These are phyloP conservation scores for Brachirus orientalis DNA, from an alignment of 2,113 vertebrate genomes.

Conservation along the genomic window DNA sequence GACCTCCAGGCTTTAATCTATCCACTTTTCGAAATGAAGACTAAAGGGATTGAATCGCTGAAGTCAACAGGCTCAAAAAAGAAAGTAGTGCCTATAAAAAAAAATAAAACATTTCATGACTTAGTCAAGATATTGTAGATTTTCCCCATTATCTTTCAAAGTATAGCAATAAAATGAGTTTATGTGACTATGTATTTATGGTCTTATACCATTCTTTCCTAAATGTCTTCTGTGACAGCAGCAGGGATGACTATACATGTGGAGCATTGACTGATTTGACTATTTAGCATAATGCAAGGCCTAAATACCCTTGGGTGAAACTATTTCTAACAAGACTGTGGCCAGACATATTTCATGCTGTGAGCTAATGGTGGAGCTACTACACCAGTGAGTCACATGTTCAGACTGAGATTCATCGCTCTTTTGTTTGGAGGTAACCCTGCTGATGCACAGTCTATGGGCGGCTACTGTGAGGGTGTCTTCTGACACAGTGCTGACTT, in stretches of 20 bases:
- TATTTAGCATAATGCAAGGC: conserved; percentile 28
- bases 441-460: neutral
- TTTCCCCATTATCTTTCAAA: too few species aligned
- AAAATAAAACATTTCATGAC: too few species aligned
- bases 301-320: conserved; percentile 30
- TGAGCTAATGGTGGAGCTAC: conserved; percentile 17
- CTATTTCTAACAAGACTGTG: conserved; percentile 12
- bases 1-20: conserved; percentile 37
- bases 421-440: conserved; percentile 20
- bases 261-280: conserved; percentile 23
- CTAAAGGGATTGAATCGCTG: too few species aligned
- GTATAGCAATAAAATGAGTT: neutral
- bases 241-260: neutral
- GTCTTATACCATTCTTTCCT: neutral
- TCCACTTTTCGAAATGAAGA: conserved; percentile 40
- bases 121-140: conserved; percentile 8
- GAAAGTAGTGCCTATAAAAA: too few species aligned
- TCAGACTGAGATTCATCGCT: conserved; percentile 26
- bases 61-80: conserved; percentile 1
- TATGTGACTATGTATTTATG: neutral
- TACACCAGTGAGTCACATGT: conserved; percentile 5
- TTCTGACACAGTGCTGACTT: conserved; percentile 4
- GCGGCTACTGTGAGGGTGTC: neutral
- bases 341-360: conserved; percentile 25
- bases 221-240: conserved; percentile 23